Conservation (phyloP, 1,140 invertebrate genomes). For the Zaprionus taronus region DNA sequence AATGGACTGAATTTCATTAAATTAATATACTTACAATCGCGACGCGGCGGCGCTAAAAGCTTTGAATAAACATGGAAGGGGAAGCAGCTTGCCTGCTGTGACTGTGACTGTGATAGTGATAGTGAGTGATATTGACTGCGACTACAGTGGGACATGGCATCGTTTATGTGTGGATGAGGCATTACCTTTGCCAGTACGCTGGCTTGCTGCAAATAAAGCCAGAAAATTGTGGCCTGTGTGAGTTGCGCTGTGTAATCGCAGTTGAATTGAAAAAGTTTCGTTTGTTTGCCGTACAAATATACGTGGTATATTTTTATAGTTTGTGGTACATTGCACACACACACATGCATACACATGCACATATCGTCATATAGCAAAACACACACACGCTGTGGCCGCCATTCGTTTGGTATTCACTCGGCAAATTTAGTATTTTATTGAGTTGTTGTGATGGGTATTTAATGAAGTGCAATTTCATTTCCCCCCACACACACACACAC, state of each 20-base stretch:
- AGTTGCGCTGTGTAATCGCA: constrained; percentile 56
- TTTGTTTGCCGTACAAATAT: constrained; percentile 44
- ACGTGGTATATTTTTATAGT: constrained; percentile 45
- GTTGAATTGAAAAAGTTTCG: constrained; percentile 76
- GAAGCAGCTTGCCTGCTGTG: background rate
- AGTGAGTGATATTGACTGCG: constrained; percentile 3
- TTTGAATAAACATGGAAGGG: constrained; percentile 33
- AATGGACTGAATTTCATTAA: constrained; percentile 75
- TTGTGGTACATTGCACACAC: constrained; percentile 34
- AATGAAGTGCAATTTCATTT: constrained; percentile 78
- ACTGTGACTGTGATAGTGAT: background rate
- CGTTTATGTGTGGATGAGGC: background rate
- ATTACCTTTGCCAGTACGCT: constrained; percentile 9
- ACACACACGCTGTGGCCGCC: constrained; percentile 25
- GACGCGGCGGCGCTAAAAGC: constrained; percentile 44
- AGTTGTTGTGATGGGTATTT: constrained; percentile 80
- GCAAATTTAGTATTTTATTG: constrained; percentile 79
- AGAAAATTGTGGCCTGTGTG: constrained; percentile 29
- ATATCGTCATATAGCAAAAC: background rate
- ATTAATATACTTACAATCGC: constrained; percentile 46
- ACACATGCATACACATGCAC: background rate
- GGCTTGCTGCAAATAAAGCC: constrained; percentile 7
- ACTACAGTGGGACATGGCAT: background rate
- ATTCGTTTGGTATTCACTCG: constrained; percentile 46
- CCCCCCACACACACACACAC: constrained; percentile 37